A percentile compares a stretch with the other conserved stretches of the same genome.
phyloP scores from a whole-genome alignment of 2,888 invertebrate species.

The Ctenicera cuprea region DNA sequence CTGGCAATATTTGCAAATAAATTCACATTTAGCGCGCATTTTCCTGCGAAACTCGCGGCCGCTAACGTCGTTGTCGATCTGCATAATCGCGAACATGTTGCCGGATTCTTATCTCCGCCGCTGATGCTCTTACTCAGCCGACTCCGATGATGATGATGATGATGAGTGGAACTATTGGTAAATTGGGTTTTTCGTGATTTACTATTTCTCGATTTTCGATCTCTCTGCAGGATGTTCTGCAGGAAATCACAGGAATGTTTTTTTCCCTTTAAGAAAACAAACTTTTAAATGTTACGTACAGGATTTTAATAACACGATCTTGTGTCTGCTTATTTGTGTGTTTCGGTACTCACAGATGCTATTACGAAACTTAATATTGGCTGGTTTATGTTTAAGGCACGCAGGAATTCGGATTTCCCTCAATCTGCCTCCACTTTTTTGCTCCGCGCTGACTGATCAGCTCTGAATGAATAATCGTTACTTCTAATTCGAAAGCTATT shows the following conservation, averaged over 20 bases:
- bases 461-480: conserved; percentile 27
- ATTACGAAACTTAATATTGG: conserved; percentile 16
- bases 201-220: not conserved
- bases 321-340: conserved; percentile 9
- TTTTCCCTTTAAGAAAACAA: not conserved
- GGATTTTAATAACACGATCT: not conserved
- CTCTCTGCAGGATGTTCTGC: conserved; percentile 32
- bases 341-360: conserved; percentile 16
- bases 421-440: conserved; percentile 7
- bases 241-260: conserved; percentile 20
- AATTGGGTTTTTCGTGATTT: conserved; percentile 45
- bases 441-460: conserved; percentile 5
- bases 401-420: conserved; percentile 24
- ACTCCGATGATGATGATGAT: conserved; percentile 45
- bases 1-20: conserved; percentile 98
- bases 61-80: conserved; percentile 91
- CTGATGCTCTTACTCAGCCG: conserved; percentile 49
- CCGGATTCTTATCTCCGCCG: conserved; percentile 57
- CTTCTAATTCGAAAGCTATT: conserved; percentile 28
- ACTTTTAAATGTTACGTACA: conserved; percentile 23
- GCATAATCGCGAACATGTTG: conserved; percentile 93
- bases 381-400: not conserved
- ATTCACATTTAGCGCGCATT: conserved; percentile 96
- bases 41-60: conserved; percentile 90
- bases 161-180: conserved; percentile 45